Evolutionary conservation across 2,797 vertebrate genomes (phyloP).

Genomic region (Antennarius maculatus): DNA sequence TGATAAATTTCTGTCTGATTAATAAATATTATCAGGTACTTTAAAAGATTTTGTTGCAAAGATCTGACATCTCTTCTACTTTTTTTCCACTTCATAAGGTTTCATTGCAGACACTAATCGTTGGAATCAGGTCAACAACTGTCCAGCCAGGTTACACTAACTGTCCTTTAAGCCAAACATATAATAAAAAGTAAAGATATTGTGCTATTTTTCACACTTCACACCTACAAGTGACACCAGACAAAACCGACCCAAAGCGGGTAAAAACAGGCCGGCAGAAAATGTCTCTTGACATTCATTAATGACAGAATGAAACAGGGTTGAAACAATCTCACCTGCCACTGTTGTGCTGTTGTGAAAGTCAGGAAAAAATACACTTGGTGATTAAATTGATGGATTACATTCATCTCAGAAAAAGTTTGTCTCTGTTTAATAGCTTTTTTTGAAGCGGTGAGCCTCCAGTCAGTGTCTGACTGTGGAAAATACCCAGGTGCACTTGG

Average conservation of each 20-base stretch:
- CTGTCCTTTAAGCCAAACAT: too few species aligned
- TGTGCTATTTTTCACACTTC: neutral
- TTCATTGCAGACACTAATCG: neutral
- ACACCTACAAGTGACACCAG: neutral
- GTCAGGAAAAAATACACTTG: constrained; percentile 1
- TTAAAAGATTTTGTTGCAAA: too few species aligned
- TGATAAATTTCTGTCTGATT: neutral
- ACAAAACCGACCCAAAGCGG: constrained; percentile 14
- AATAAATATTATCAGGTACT: neutral
- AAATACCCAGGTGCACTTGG: constrained; percentile 26
- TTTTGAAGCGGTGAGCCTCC: constrained; percentile 21
- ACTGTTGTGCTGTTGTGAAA: constrained; percentile 8
- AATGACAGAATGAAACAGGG: constrained; percentile 16
- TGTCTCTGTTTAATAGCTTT: constrained; percentile 22
- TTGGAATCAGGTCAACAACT: too few species aligned
- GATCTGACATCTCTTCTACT: neutral
- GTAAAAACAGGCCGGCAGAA: neutral
- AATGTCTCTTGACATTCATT: constrained; percentile 19
- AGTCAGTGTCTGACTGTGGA: constrained; percentile 17
- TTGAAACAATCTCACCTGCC: constrained; percentile 12
- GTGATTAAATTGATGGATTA: constrained; percentile 33
- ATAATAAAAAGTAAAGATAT: neutral
- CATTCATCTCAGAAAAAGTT: constrained; percentile 12
- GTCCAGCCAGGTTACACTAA: too few species aligned
- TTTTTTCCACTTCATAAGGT: neutral